Percentiles rank a stretch among this genome's conserved stretches.
These are phyloP conservation scores for Polia nebulosa DNA, from an alignment of 2,888 invertebrate genomes.

Conservation along the genomic window DNA sequence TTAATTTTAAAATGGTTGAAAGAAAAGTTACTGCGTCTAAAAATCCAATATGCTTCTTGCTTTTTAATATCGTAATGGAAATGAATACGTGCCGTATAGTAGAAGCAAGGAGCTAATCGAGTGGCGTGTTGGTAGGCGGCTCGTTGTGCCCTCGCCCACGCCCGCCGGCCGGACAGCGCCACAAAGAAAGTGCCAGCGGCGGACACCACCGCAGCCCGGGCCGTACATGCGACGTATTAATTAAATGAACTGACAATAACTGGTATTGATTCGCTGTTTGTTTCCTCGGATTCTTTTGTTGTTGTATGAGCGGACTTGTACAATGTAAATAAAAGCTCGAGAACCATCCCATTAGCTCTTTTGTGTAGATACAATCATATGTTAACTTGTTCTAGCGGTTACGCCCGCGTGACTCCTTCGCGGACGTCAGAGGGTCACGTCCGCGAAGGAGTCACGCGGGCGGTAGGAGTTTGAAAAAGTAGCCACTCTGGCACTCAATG, in stretches of 20 bases:
- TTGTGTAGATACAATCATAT: not conserved
- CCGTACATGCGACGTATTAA: slow-evolving; percentile 25
- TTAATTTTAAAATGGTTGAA: slow-evolving; percentile 11
- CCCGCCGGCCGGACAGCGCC: not conserved
- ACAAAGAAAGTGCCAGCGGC: slow-evolving; percentile 9
- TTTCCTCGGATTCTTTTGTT: slow-evolving; percentile 2
- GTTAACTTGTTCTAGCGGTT: not conserved
- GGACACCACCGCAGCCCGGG: not conserved
- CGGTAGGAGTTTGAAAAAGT: too few relatives aligned
- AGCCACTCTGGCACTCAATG: too few relatives aligned
- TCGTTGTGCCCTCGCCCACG: not conserved
- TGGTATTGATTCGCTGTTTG: not conserved
- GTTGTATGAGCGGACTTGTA: not conserved
- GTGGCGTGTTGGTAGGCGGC: not conserved
- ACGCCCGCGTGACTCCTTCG: not conserved
- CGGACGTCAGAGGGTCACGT: not conserved
- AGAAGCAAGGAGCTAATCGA: slow-evolving; percentile 23
- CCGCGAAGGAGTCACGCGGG: too few relatives aligned
- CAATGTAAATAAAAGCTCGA: not conserved
- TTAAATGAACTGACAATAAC: slow-evolving; percentile 32
- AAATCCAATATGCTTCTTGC: slow-evolving; percentile 1
- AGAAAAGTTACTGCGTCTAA: slow-evolving; percentile 3
- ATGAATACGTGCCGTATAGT: slow-evolving; percentile 16
- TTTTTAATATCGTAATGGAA: slow-evolving; percentile 23
- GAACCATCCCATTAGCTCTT: not conserved